Conservation (phyloP, 2,888 invertebrate species). For the Aproaerema taeniolella region DNA sequence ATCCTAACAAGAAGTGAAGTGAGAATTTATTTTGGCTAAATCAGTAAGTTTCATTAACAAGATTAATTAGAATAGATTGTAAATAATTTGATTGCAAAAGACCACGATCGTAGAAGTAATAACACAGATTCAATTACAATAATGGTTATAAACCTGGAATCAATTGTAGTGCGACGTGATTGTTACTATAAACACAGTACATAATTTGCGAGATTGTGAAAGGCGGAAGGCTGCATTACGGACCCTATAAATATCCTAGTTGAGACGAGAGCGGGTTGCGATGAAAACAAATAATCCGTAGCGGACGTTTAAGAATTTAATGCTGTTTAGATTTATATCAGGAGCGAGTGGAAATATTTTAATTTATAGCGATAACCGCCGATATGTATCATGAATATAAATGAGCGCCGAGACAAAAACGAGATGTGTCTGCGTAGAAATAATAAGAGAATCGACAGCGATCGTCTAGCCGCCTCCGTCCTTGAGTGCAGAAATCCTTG, state of each 20-base stretch:
- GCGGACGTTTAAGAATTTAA: constrained; percentile 35
- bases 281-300: constrained; percentile 15
- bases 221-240: constrained; percentile 16
- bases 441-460: constrained; percentile 69
- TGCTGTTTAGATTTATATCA: constrained; percentile 39
- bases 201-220: constrained; percentile 17
- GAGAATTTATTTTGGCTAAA: too few relatives aligned
- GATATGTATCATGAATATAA: constrained; percentile 74
- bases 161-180: constrained; percentile 12
- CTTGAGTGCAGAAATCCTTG: constrained; percentile 76
- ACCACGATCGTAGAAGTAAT: neutral
- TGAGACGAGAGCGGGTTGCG: constrained; percentile 21
- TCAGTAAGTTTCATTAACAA: neutral
- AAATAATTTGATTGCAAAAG: constrained; percentile 6
- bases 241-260: constrained; percentile 12
- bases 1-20: too few relatives aligned
- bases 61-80: constrained; percentile 6
- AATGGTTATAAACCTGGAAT: constrained; percentile 10
- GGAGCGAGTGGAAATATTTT: constrained; percentile 51
- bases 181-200: constrained; percentile 14
- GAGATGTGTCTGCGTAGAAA: constrained; percentile 68
- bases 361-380: constrained; percentile 68
- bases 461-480: constrained; percentile 62
- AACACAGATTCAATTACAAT: constrained; percentile 10
- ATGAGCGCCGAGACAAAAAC: constrained; percentile 68